Base-by-base conservation (phyloP, 2,113 vertebrate genomes). In the Pampusana beccarii region DNA sequence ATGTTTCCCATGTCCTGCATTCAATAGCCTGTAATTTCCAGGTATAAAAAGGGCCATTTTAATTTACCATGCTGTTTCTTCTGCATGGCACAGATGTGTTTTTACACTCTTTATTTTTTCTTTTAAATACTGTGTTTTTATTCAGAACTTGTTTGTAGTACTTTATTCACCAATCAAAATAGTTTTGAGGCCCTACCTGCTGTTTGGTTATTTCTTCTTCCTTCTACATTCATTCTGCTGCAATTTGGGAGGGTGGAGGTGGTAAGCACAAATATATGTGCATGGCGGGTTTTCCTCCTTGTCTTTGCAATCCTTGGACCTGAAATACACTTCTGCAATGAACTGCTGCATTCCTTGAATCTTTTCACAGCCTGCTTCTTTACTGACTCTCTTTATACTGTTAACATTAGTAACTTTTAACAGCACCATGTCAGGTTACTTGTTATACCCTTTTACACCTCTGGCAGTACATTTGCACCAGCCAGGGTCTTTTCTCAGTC, bases 11-110 rank as follows among this genome's bases (percentile, higher is more conserved):
- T 80, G 60, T 78, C 34, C 50, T 88, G 83, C 7, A 4, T 50
- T 84, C 46, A 42, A 57, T 92, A 71, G 20, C 24, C 48, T 96
- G 75, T 62, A 91, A 92, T 96, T 94, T 92, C 28, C 25, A 64
- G 29, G 50, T 96, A 42, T 92, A 89, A 93, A 92, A 84, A 79
- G 19, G 23, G 11, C n/a, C 16, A 21, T 88, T 90, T 88, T 71
- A 44, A 80, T 88, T 90, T 80, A 18, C 57, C 2, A 2, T 80
- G 36, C 6, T 5, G 8, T 77, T 93, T 93, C 33, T 84, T 80
- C 65, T 93, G 48, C 44, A 29, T 61, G 50, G 57, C 44, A 28
- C 57, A 51, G 26, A 44, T 14, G 34, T 80, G 31, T 6, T 77
- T 89, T 74, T 62, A 31, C 31, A 5, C 21, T 40, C 33, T 88